Percentiles rank a stretch among this genome's conserved stretches.
Evolutionary conservation across 30 jellyfish, hydroid and myxozoan species (phyloP).

Genomic region (Cassiopea andromeda): DNA sequence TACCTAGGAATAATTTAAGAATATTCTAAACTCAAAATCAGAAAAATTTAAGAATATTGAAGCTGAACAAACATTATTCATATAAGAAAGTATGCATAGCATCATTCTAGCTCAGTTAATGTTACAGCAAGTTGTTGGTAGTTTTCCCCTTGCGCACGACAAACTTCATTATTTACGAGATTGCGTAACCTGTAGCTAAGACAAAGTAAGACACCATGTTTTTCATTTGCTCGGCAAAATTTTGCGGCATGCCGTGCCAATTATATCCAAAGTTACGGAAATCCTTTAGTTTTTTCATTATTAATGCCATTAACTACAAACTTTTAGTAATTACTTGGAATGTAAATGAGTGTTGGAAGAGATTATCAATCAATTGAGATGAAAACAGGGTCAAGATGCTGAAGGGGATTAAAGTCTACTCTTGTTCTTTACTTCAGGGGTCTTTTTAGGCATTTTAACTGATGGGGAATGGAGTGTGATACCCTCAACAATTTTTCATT

Average conservation of each 20-base stretch:
- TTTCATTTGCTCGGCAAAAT: background rate
- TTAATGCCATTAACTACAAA: background rate
- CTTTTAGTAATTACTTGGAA: background rate
- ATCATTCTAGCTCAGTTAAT: too few species aligned
- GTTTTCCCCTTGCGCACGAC: background rate
- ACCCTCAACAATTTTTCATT: too few species aligned
- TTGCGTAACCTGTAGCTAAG: background rate
- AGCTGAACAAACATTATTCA: too few species aligned
- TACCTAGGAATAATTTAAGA: too few species aligned
- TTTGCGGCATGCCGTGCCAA: conserved; percentile 6
- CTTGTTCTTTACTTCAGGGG: too few species aligned
- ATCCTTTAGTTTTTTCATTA: background rate
- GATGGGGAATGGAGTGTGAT: too few species aligned
- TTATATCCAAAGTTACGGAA: background rate
- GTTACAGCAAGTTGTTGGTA: background rate
- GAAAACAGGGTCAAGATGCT: background rate
- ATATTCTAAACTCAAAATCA: too few species aligned
- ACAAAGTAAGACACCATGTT: background rate
- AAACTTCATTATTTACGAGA: background rate
- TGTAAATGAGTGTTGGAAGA: background rate
- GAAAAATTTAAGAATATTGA: too few species aligned
- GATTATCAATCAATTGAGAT: background rate
- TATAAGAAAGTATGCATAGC: too few species aligned
- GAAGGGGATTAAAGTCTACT: background rate
- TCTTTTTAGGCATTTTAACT: too few species aligned